Evolutionary conservation across 2,113 vertebrate species (phyloP).

Genomic region (Hemiprocne comata): DNA sequence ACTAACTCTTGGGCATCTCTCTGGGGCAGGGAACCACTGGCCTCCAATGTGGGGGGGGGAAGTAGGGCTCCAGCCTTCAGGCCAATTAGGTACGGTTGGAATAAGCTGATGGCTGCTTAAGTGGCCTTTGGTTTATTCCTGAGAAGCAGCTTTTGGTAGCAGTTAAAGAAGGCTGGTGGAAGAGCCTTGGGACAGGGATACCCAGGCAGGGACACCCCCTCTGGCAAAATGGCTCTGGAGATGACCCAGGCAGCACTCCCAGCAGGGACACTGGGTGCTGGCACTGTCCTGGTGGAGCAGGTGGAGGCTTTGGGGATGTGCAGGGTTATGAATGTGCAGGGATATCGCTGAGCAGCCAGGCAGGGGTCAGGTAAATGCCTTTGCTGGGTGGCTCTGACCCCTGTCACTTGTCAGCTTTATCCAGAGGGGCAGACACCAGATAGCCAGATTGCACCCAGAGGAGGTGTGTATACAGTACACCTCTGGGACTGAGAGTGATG

Average conservation of each 20-base stretch:
- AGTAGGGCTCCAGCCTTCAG: not conserved
- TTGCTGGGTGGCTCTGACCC: not conserved
- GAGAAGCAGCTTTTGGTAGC: not conserved
- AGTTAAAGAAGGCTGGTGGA: not conserved
- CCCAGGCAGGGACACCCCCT: not conserved
- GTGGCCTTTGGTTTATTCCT: not conserved
- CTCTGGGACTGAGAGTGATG: not conserved
- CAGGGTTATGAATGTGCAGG: not conserved
- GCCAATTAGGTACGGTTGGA: not conserved
- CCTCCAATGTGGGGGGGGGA: rapidly evolving
- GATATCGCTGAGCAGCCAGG: not conserved
- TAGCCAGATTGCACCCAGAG: not conserved
- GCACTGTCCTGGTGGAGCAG: rapidly evolving
- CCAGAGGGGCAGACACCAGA: not conserved
- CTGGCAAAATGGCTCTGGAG: not conserved
- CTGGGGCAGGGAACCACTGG: not conserved
- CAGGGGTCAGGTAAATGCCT: not conserved
- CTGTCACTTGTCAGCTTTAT: not conserved
- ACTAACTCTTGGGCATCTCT: not conserved
- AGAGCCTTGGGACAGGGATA: not conserved
- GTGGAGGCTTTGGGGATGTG: not conserved
- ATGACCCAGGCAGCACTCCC: not conserved
- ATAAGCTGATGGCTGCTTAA: not conserved
- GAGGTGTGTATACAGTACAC: not conserved
- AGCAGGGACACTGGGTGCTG: not conserved